Conservation (phyloP, 2,888 invertebrate species). For the Mamestra brassicae region DNA sequence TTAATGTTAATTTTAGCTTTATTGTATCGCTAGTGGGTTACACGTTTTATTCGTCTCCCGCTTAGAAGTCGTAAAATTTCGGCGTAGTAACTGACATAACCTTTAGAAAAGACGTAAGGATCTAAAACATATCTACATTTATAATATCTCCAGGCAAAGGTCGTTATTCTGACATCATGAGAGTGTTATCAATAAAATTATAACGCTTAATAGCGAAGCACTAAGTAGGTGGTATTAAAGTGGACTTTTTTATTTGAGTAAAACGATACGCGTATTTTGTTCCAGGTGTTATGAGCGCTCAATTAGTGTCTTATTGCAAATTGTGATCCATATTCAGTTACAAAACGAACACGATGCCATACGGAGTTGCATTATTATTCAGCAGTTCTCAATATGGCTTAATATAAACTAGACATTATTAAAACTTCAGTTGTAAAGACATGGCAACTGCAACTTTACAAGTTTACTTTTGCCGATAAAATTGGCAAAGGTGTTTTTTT, state of each 20-base stretch:
- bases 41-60: constrained; percentile 53
- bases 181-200: constrained; percentile 40
- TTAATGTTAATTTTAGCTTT: constrained; percentile 45
- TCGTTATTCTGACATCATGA: constrained; percentile 24
- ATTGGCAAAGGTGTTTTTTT: constrained; percentile 15
- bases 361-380: constrained; percentile 56
- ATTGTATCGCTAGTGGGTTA: constrained; percentile 37
- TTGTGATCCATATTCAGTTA: constrained; percentile 65
- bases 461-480: constrained; percentile 23
- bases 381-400: constrained; percentile 46
- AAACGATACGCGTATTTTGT: constrained; percentile 62
- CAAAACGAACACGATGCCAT: constrained; percentile 63
- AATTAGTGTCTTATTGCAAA: constrained; percentile 68
- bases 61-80: constrained; percentile 59
- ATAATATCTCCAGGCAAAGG: constrained; percentile 41
- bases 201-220: constrained; percentile 24
- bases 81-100: constrained; percentile 13
- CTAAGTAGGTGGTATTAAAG: constrained; percentile 61
- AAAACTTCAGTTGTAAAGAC: constrained; percentile 18
- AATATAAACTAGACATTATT: constrained; percentile 33
- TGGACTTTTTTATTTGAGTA: constrained; percentile 53
- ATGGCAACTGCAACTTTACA: constrained; percentile 30
- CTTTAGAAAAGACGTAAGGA: constrained; percentile 7
- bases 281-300: constrained; percentile 65
- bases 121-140: constrained; percentile 12